These are phyloP conservation scores for Schizopygopsis pylzovi DNA, from an alignment of 2,797 vertebrate species.

Conservation along the genomic window DNA sequence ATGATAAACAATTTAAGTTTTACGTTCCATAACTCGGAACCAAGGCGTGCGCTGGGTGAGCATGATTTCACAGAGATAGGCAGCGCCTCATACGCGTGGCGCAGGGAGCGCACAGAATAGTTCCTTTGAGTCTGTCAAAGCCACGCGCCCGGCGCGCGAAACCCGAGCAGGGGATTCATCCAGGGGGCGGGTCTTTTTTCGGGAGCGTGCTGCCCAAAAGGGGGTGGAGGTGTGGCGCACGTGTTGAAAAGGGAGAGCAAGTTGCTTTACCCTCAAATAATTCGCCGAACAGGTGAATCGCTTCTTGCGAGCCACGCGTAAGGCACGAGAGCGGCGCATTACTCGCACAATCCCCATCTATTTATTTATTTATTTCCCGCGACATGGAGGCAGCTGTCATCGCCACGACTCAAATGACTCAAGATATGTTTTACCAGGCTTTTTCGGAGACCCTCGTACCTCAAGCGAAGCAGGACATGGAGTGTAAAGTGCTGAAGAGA, in stretches of 20 bases:
- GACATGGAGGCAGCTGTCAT: constrained; percentile 59
- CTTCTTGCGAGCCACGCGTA: constrained; percentile 63
- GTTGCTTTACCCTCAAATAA: constrained; percentile 57
- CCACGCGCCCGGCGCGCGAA: constrained; percentile 76
- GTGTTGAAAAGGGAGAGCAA: constrained; percentile 70
- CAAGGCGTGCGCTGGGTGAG: constrained; percentile 39
- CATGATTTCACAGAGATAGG: constrained; percentile 9
- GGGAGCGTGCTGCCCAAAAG: constrained; percentile 57
- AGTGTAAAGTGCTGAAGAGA: constrained; percentile 59
- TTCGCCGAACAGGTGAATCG: constrained; percentile 57
- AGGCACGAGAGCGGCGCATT: constrained; percentile 65
- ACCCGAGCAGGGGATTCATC: constrained; percentile 60
- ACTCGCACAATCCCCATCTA: background rate
- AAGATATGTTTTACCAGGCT: constrained; percentile 48
- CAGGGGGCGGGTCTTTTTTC: constrained; percentile 58
- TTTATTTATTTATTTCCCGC: constrained; percentile 34
- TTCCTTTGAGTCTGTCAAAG: constrained; percentile 61
- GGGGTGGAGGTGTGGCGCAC: constrained; percentile 59
- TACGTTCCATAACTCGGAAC: constrained; percentile 31
- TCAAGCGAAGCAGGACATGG: constrained; percentile 29
- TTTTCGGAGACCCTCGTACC: constrained; percentile 41
- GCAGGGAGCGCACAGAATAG: constrained; percentile 52
- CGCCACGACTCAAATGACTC: constrained; percentile 47
- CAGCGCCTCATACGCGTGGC: constrained; percentile 49
- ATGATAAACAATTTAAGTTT: background rate